Conservation (phyloP, 92 coral and sea anemone genomes). For the Siderastrea siderea region DNA sequence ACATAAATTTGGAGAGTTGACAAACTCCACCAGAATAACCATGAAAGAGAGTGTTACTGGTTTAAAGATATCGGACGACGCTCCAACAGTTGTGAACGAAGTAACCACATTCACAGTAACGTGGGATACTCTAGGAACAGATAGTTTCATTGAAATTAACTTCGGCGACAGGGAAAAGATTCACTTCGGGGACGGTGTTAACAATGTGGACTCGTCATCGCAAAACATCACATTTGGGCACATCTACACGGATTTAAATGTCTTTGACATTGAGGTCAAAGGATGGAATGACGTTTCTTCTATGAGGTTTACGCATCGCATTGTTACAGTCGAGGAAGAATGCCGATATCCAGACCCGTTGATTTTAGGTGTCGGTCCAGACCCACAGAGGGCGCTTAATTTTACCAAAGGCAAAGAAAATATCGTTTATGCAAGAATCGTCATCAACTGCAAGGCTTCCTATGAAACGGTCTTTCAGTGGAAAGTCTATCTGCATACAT, state of each 20-base stretch:
- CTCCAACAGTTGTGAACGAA: slow-evolving; percentile 58
- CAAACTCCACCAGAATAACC: slow-evolving; percentile 9
- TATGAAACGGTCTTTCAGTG: slow-evolving; percentile 67
- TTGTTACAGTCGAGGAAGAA: slow-evolving; percentile 47
- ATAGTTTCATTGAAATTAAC: slow-evolving; percentile 41
- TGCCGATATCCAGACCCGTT: slow-evolving; percentile 65
- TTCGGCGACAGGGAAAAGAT: slow-evolving; percentile 69
- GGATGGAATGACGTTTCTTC: slow-evolving; percentile 73
- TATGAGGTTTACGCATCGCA: not conserved
- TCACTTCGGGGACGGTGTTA: slow-evolving; percentile 8
- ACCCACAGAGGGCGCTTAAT: slow-evolving; percentile 17
- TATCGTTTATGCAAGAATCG: slow-evolving; percentile 33
- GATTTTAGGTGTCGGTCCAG: slow-evolving; percentile 55
- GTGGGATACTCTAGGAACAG: slow-evolving; percentile 48
- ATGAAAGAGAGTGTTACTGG: slow-evolving; percentile 27
- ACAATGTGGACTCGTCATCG: not conserved
- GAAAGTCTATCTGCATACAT: slow-evolving; percentile 34
- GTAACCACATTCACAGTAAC: slow-evolving; percentile 42
- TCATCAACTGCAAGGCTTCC: slow-evolving; percentile 70
- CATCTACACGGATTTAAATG: slow-evolving; percentile 1
- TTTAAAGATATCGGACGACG: slow-evolving; percentile 58
- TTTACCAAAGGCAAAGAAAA: slow-evolving; percentile 38
- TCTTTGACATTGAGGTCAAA: slow-evolving; percentile 21
- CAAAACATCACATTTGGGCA: slow-evolving; percentile 34
- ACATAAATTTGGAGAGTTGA: not conserved